Conservation (phyloP, 37 sponge, comb jelly and placozoan genomes). For the Aplysina aerophoba region DNA sequence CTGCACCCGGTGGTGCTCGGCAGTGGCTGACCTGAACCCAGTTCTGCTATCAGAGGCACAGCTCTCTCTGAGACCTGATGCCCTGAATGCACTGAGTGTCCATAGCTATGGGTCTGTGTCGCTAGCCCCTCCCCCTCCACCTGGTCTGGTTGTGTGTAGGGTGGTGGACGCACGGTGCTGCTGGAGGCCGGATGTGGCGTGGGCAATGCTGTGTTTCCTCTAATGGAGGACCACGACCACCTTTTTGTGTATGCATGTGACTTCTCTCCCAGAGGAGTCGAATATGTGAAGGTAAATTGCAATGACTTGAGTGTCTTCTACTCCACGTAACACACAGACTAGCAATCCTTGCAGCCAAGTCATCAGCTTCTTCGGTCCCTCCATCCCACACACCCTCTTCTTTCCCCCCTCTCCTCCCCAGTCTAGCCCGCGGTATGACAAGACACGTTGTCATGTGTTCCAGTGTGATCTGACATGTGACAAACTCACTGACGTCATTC, state of each 20-base stretch:
- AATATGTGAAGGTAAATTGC: slow-evolving; percentile 93
- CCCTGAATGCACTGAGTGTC: background rate
- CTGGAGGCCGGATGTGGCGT: slow-evolving; percentile 98
- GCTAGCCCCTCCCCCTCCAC: too few species aligned
- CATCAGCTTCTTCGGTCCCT: background rate
- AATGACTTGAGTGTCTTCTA: too few species aligned
- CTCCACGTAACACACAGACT: too few species aligned
- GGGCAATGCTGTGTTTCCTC: slow-evolving; percentile 92
- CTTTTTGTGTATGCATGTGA: slow-evolving; percentile 95
- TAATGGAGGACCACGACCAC: slow-evolving; percentile 75
- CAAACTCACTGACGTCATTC: slow-evolving; percentile 38
- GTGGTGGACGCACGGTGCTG: slow-evolving; percentile 27
- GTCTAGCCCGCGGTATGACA: slow-evolving; percentile 63
- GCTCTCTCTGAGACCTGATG: too few species aligned
- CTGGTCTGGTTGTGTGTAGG: background rate
- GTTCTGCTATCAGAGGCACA: too few species aligned
- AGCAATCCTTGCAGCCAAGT: background rate
- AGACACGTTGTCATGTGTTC: slow-evolving; percentile 69
- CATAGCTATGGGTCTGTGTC: too few species aligned
- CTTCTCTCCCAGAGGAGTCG: slow-evolving; percentile 92
- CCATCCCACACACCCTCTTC: too few species aligned
- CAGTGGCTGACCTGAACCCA: too few species aligned
- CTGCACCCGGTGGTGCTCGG: too few species aligned
- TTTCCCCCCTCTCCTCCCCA: slow-evolving; percentile 4
- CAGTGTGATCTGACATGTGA: slow-evolving; percentile 91